Evolutionary conservation across 2,888 invertebrate species (phyloP).

Genomic region (Dicycla oo): DNA sequence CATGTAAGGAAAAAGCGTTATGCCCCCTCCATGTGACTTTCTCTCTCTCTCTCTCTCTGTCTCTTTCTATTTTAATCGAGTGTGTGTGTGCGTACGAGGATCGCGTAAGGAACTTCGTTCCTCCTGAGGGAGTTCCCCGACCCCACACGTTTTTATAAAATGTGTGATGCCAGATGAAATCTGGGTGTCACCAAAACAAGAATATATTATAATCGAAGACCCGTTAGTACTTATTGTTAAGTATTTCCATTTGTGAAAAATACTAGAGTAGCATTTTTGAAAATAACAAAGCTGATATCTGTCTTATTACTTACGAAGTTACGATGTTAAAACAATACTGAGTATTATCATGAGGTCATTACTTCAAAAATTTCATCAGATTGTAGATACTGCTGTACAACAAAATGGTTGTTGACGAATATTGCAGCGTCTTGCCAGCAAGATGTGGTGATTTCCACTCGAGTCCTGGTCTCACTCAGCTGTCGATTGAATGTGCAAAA

Average conservation of each 20-base stretch:
- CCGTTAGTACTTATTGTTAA: neutral
- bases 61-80: too few relatives aligned
- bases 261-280: neutral
- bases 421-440: constrained; percentile 83
- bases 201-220: neutral
- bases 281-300: neutral
- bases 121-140: too few relatives aligned
- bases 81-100: too few relatives aligned
- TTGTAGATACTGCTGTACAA: constrained; percentile 75
- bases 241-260: neutral
- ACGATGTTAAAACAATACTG: neutral
- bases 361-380: constrained; percentile 82
- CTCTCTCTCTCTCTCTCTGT: too few relatives aligned
- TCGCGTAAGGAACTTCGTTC: too few relatives aligned
- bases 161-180: neutral
- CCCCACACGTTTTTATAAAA: neutral
- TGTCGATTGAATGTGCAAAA: constrained; percentile 82
- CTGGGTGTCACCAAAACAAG: neutral
- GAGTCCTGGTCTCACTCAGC: constrained; percentile 81
- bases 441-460: constrained; percentile 82
- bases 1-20: too few relatives aligned
- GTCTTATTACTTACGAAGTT: neutral
- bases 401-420: constrained; percentile 84
- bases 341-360: neutral
- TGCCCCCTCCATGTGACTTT: too few relatives aligned